Evolutionary conservation across 1,140 invertebrate species (phyloP), one percentile per base, ranked within the genome.

Genomic region (Lycorma delicatula): DNA sequence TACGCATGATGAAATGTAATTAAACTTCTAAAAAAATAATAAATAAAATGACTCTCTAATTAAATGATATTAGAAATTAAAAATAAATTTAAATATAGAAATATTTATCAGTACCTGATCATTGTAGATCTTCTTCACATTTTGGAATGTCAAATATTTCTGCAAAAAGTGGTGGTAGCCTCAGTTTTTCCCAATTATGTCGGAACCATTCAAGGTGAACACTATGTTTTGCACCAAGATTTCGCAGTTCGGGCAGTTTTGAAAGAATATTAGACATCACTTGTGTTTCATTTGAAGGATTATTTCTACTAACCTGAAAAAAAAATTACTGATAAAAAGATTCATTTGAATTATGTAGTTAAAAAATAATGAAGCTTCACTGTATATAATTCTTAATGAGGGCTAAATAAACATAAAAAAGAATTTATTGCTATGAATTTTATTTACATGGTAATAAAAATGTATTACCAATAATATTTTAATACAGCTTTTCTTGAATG

Each of bases 131-230:
- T 66, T 90, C 87, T 67, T 89, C 87, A 68, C 82, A 84, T 74
- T 91, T 94, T 47, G 93, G 92, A 77, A 98, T 96, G 80, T 98
- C 94, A 73, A 96, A 97, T 65, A 97, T 96, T 75, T 98, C 94
- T 23, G 93, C 91, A 72, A 95, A 97, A 31, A 98, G 81, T 1
- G 93, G 91, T 28, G 93, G 93, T 65, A 96, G 78, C 59, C 83
- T 80, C 29, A 95, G 78, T 64, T 86, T 84, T 55, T 80, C 80
- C 92, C 92, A 96, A 73, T 94, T 87, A 57, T 81, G 75, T 59
- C 92, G 81, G 71, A 92, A 94, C 91, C 93, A 97, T 66, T 89
- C 82, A 60, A 97, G 77, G 63, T 93, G 85, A 64, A 87, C 83
- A 60, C 84, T 80, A 72, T 97, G 93, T 63, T 87, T 85, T 16